Conservation (phyloP, 2,113 vertebrate species). For the Phalacrocorax brasilianus region DNA sequence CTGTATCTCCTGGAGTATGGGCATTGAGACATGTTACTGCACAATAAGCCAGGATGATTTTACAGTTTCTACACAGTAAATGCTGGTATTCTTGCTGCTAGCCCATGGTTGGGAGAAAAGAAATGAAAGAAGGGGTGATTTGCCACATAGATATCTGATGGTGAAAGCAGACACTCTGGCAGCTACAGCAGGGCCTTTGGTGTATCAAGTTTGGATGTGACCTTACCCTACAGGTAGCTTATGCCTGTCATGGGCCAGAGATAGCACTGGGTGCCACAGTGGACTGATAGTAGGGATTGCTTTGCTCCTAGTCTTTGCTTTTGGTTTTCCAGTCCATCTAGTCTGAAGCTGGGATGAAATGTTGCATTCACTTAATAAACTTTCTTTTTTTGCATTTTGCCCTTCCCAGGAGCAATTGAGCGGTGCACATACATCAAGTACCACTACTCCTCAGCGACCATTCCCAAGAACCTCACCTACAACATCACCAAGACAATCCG, state of each 20-base stretch:
- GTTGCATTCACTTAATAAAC: background rate
- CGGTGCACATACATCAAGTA: constrained; percentile 96
- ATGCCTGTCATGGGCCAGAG: background rate
- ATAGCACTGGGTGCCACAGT: background rate
- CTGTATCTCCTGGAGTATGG: background rate
- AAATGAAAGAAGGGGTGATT: background rate
- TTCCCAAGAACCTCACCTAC: constrained; percentile 96
- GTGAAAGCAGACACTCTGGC: background rate
- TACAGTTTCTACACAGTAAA: background rate
- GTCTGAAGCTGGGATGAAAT: background rate
- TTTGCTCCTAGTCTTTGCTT: background rate
- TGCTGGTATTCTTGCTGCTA: background rate
- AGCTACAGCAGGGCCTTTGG: background rate
- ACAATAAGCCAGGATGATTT: background rate
- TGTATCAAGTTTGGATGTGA: background rate
- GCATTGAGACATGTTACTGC: background rate
- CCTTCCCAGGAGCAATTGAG: constrained; percentile 78
- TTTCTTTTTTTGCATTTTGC: background rate
- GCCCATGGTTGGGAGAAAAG: background rate
- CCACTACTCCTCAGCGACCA: constrained; percentile 95
- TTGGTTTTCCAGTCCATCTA: background rate
- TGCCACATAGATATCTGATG: background rate
- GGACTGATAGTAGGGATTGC: background rate
- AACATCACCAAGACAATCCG: constrained; percentile 99
- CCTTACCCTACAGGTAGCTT: background rate